Base-by-base conservation (phyloP, 2,888 invertebrate species). In the Leptinotarsa rubiginosa region DNA sequence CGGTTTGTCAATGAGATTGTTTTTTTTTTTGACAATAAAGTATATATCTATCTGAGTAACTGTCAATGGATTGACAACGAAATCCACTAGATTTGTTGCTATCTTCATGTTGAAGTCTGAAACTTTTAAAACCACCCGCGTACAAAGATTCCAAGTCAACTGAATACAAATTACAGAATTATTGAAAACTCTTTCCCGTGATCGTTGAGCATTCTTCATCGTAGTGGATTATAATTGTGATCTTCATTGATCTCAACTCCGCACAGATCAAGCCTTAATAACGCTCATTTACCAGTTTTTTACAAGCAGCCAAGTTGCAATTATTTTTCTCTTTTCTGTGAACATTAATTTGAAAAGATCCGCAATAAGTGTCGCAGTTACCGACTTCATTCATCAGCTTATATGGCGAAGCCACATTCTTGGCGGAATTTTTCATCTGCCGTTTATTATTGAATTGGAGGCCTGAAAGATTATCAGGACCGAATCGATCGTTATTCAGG, bases 281-380 rank as follows among this genome's bases (percentile, higher is more conserved):
- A 31, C 41, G 1, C n/a, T 62, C 41, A 62, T 62, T 62, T 62
- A 62, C 62, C 41, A 62, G 62, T 41, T 62, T 62, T 62, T 62
- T n/a, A n/a, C n/a, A 31, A 12, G 62, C 18, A n/a, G 25, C n/a
- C 15, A 31, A 13, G 41, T 62, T 62, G 62, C 16, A 62, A 4
- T 62, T 62, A 31, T 62, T 62, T 16, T 41, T 31, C 12, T 18
- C 62, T 18, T 31, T 31, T 16, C 15, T 50, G n/a, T 4, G 25
- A 16, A 56, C n/a, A n/a, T 62, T n/a, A 31, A 62, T 41, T 62
- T 16, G 16, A 62, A 62, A 56, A 56, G 15, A 22, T 56, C 56
- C 56, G 13, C 52, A 22, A 56, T 22, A 22, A 56, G 56, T 56
- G 22, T 56, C 15, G 12, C 15, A 22, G 20, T 12, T 56, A 15